phyloP scores from a whole-genome alignment of 2,113 vertebrate genomes.

The Oxygymnocypris stewartii region DNA sequence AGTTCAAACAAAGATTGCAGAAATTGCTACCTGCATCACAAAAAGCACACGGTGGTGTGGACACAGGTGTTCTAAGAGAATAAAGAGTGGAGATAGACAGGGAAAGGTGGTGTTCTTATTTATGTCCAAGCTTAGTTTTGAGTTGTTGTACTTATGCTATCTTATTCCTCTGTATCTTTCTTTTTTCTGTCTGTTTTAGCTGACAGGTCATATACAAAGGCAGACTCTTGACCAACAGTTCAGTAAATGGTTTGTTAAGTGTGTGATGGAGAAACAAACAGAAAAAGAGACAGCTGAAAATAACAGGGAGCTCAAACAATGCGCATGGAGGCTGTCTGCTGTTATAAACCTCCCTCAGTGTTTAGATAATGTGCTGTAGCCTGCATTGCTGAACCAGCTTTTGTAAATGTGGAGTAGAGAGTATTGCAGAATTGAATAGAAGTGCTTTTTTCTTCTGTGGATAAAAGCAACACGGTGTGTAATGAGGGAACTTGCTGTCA shows the following conservation, averaged over 20 bases:
- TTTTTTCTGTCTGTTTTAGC: constrained; percentile 41
- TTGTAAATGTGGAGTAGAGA: background rate
- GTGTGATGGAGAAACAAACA: constrained; percentile 41
- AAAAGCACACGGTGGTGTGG: constrained; percentile 59
- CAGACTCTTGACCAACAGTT: constrained; percentile 27
- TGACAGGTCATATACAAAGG: constrained; percentile 51
- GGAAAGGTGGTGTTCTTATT: constrained; percentile 31
- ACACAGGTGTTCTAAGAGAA: constrained; percentile 65
- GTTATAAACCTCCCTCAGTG: background rate
- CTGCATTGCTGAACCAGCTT: background rate
- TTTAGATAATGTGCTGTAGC: background rate
- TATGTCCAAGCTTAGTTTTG: constrained; percentile 36
- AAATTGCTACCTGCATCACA: constrained; percentile 63
- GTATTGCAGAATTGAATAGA: background rate
- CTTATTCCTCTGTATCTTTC: background rate
- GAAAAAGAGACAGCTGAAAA: background rate
- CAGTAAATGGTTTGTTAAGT: constrained; percentile 46
- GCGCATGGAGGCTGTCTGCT: background rate
- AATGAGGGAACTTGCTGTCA: background rate
- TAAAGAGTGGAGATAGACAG: constrained; percentile 37
- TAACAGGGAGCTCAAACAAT: background rate
- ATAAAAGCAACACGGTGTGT: constrained; percentile 40
- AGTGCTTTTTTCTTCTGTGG: background rate
- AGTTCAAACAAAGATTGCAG: constrained; percentile 58
- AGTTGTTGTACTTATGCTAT: constrained; percentile 8